phyloP scores from a whole-genome alignment of 2,888 invertebrate genomes.

The Hecatera dysodea region DNA sequence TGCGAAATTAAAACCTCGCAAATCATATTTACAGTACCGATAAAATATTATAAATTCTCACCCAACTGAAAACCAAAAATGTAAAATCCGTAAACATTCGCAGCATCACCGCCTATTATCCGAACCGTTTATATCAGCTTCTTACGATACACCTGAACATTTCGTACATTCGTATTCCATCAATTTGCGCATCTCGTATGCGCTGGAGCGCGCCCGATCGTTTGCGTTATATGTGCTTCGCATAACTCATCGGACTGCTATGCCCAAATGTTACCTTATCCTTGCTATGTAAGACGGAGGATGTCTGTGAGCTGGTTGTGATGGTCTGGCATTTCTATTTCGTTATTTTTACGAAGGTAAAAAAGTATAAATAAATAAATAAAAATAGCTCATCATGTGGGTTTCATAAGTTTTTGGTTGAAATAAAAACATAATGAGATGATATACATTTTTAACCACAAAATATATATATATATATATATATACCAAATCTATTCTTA shows the following conservation, averaged over 20 bases:
- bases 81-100: constrained; percentile 11
- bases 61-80: background rate
- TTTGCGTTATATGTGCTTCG: constrained; percentile 82
- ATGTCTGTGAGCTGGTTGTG: constrained; percentile 49
- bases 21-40: background rate
- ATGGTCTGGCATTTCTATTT: constrained; percentile 25
- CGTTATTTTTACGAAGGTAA: background rate
- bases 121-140: constrained; percentile 40
- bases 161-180: constrained; percentile 82
- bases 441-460: too few relatives aligned
- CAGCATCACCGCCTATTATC: constrained; percentile 30
- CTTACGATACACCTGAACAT: constrained; percentile 61
- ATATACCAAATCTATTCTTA: too few relatives aligned
- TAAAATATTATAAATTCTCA: constrained; percentile 1
- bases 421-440: too few relatives aligned
- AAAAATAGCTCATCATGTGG: background rate
- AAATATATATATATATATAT: too few relatives aligned
- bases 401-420: too few relatives aligned
- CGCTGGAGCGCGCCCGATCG: constrained; percentile 80
- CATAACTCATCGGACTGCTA: constrained; percentile 79
- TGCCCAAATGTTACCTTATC: constrained; percentile 57
- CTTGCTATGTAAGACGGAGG: constrained; percentile 53
- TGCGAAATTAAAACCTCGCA: background rate
- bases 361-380: background rate
- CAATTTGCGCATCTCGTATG: constrained; percentile 86